Conservation (phyloP, 2,888 invertebrate genomes). For the Ariolimax columbianus region DNA sequence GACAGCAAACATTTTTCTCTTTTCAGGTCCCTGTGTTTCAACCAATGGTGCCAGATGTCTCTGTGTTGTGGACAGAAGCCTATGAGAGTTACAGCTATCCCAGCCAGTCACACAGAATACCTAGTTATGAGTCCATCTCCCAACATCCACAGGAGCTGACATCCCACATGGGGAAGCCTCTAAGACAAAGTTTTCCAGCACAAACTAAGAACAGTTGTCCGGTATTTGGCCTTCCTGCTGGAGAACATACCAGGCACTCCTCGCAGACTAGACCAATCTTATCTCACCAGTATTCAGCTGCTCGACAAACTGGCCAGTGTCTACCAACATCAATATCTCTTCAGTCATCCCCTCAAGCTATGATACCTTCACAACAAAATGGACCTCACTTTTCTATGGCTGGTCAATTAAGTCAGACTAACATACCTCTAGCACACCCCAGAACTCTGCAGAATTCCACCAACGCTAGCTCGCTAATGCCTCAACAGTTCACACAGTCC, state of each 20-base stretch:
- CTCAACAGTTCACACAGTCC: neutral
- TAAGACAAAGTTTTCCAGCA: neutral
- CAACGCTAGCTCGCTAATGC: neutral
- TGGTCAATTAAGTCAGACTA: neutral
- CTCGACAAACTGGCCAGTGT: neutral
- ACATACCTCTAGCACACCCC: neutral
- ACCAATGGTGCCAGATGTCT: conserved; percentile 77
- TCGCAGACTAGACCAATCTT: conserved; percentile 5
- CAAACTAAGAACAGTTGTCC: neutral
- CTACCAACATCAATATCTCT: neutral
- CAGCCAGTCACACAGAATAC: neutral
- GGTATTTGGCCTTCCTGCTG: neutral
- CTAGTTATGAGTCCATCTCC: neutral
- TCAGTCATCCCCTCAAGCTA: neutral
- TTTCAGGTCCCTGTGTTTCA: conserved; percentile 67
- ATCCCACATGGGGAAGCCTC: neutral
- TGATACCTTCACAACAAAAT: neutral
- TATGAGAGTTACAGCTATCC: neutral
- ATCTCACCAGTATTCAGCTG: conserved; percentile 27
- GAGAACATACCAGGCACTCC: no score
- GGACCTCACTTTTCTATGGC: neutral
- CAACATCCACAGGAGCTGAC: neutral
- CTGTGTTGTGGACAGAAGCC: conserved; percentile 67
- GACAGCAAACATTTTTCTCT: neutral
- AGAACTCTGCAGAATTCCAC: neutral